Evolutionary conservation across 2,113 vertebrate genomes (phyloP).

Genomic region (Eclectus roratus): DNA sequence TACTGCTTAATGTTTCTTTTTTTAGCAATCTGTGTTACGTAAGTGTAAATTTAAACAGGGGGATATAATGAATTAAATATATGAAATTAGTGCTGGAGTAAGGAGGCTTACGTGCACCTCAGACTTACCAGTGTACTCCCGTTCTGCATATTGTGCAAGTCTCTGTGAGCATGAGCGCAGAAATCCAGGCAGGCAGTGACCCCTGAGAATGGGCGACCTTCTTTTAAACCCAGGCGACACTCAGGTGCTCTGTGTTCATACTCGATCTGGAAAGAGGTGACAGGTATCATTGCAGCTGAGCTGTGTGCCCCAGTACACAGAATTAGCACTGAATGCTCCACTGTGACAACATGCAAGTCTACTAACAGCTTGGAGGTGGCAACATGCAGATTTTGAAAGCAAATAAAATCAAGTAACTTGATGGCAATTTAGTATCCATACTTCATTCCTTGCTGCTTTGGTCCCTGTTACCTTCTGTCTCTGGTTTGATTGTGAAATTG

Average conservation of each 20-base stretch:
- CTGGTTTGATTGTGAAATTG: background rate
- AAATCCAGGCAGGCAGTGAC: conserved; percentile 98
- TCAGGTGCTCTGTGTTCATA: conserved; percentile 90
- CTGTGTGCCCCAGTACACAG: background rate
- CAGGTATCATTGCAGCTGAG: background rate
- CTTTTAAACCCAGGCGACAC: conserved; percentile 89
- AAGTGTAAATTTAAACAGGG: background rate
- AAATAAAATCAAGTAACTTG: background rate
- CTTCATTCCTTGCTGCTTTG: background rate
- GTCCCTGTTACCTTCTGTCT: background rate
- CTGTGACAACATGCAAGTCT: background rate
- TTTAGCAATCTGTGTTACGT: background rate
- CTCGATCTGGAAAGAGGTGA: conserved; percentile 81
- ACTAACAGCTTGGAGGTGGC: background rate
- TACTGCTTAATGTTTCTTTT: background rate
- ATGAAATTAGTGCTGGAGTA: background rate
- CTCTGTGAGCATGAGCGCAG: conserved; percentile 95
- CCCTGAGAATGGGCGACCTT: conserved; percentile 95
- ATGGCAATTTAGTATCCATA: background rate
- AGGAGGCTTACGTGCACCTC: background rate
- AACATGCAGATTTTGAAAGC: background rate
- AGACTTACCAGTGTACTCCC: conserved; percentile 93
- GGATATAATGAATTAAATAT: background rate
- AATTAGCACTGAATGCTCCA: background rate
- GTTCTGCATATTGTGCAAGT: conserved; percentile 95